These are phyloP conservation scores for Parauchenoglanis ngamensis DNA, from an alignment of 2,797 vertebrate species.

Conservation along the genomic window DNA sequence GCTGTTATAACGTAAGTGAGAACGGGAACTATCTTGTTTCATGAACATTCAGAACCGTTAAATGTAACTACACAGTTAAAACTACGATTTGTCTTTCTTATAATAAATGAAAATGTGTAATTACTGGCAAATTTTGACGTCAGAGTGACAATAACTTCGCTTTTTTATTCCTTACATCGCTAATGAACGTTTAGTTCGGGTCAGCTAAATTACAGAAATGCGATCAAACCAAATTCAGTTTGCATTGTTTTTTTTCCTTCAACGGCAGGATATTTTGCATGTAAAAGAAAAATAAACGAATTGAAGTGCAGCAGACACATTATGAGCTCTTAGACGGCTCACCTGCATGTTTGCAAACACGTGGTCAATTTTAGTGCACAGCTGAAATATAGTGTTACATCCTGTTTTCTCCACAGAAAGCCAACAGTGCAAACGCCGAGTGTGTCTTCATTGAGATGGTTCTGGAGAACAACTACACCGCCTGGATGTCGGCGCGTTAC, in stretches of 20 bases:
- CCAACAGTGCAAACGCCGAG: constrained; percentile 80
- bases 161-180: neutral
- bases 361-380: neutral
- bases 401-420: constrained; percentile 65
- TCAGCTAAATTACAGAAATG: neutral
- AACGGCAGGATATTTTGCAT: neutral
- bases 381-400: neutral
- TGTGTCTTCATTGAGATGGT: constrained; percentile 88
- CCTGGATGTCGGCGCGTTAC: constrained; percentile 85
- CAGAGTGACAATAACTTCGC: too few species aligned
- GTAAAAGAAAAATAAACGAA: too few species aligned
- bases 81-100: neutral
- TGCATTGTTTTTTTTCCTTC: neutral
- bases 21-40: neutral
- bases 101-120: neutral
- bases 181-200: neutral
- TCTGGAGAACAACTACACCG: constrained; percentile 87
- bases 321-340: neutral
- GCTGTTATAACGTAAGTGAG: neutral
- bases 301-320: neutral
- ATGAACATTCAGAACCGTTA: too few species aligned
- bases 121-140: neutral
- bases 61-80: neutral
- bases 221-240: neutral
- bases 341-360: too few species aligned